A percentile compares a stretch with the other conserved stretches of the same genome.
These are phyloP conservation scores for Palloptera scutellata DNA, from an alignment of 2,888 invertebrate species.

Conservation along the genomic window DNA sequence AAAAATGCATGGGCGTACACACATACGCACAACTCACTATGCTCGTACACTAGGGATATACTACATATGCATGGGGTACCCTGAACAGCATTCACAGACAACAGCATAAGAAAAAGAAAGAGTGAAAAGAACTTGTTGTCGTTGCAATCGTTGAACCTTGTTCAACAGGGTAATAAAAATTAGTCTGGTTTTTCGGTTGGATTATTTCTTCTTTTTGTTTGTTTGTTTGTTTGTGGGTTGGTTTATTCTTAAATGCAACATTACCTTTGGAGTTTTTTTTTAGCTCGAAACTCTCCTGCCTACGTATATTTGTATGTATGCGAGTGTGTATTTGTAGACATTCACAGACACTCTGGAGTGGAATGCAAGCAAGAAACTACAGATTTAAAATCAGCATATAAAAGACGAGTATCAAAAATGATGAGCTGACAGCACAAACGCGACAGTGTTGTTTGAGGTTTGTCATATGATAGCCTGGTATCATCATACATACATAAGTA, in stretches of 20 bases:
- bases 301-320: neutral
- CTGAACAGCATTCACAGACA: too few relatives aligned
- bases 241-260: too few relatives aligned
- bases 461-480: neutral
- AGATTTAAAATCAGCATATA: neutral
- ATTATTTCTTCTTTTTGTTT: neutral
- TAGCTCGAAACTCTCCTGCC: neutral
- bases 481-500: neutral
- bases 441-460: neutral
- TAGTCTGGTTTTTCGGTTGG: slow-evolving; percentile 24
- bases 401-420: neutral
- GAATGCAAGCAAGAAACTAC: neutral
- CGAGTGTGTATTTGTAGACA: neutral
- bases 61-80: too few relatives aligned
- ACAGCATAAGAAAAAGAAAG: too few relatives aligned
- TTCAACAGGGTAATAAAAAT: slow-evolving; percentile 35
- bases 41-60: too few relatives aligned
- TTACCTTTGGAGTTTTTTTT: too few relatives aligned
- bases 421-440: neutral
- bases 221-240: neutral
- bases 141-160: slow-evolving; percentile 17
- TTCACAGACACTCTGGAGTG: neutral
- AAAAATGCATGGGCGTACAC: neutral
- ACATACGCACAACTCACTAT: neutral
- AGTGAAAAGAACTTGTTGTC: neutral